Conservation (phyloP, 2,113 vertebrate genomes). For the Peromyscus polionotus region DNA sequence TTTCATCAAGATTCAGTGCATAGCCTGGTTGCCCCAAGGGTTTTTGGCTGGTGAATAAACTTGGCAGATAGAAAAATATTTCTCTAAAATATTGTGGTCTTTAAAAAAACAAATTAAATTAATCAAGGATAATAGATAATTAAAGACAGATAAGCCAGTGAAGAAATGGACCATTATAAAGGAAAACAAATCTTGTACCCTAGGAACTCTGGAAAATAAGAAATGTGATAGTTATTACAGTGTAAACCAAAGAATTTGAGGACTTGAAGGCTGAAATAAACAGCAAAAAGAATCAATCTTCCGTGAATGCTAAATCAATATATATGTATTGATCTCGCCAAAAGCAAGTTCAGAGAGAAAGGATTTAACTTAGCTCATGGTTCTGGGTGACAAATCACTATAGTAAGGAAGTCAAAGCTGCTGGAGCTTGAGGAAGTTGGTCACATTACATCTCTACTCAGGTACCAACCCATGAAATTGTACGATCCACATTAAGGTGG, state of each 20-base stretch:
- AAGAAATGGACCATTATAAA: constrained; percentile 16
- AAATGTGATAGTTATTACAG: background rate
- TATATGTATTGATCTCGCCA: background rate
- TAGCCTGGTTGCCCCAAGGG: background rate
- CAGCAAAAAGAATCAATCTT: background rate
- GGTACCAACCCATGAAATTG: background rate
- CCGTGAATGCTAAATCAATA: constrained; percentile 34
- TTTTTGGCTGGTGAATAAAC: constrained; percentile 42
- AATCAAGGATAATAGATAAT: background rate
- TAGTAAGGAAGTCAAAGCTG: background rate
- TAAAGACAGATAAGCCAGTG: background rate
- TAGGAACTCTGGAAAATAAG: background rate
- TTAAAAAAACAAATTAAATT: constrained; percentile 54
- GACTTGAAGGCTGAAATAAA: constrained; percentile 26
- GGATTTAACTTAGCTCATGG: background rate
- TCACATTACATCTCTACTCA: background rate
- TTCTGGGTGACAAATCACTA: too few relatives aligned
- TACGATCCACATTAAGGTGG: background rate
- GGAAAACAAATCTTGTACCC: background rate
- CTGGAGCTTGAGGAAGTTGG: background rate
- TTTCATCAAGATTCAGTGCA: constrained; percentile 36
- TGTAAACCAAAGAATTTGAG: background rate
- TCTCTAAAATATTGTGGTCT: background rate
- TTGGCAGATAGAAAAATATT: constrained; percentile 37
- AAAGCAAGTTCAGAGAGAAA: background rate